These are phyloP conservation scores for Hydrochoerus hydrochaeris DNA, from an alignment of 2,113 vertebrate genomes.

Conservation along the genomic window DNA sequence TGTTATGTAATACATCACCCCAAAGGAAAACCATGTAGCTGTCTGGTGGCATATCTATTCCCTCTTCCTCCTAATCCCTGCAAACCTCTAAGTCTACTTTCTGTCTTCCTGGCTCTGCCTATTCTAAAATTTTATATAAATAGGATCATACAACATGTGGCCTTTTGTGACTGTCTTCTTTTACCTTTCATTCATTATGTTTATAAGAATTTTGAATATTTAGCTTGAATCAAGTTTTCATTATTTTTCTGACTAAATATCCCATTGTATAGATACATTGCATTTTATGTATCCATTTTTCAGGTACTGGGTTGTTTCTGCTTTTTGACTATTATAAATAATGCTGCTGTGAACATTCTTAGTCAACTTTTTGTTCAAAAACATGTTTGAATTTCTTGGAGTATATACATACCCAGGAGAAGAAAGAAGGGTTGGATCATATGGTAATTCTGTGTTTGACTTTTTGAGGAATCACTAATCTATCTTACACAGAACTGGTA, in stretches of 20 bases:
- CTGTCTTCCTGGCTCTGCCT: not conserved
- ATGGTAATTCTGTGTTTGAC: not conserved
- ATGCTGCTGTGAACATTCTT: not conserved
- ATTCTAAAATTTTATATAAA: not conserved
- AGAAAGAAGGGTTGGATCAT: not conserved
- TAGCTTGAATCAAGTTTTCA: not conserved
- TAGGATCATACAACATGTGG: not conserved
- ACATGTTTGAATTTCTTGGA: not conserved
- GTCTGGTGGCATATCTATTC: not conserved
- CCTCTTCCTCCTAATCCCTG: not conserved
- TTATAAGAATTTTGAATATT: conserved; percentile 22
- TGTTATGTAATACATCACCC: not conserved
- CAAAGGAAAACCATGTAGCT: not conserved
- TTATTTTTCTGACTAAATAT: conserved; percentile 38
- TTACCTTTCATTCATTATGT: not conserved
- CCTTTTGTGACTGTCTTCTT: conserved; percentile 44
- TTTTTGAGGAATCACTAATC: not conserved
- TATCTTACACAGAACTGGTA: conserved; percentile 5
- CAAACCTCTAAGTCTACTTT: not conserved
- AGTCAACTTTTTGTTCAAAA: conserved; percentile 42
- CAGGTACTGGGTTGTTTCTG: not conserved
- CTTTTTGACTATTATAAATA: not conserved
- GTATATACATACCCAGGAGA: not conserved
- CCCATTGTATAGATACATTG: not conserved
- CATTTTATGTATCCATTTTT: conserved; percentile 40